A percentile compares a stretch with the other conserved stretches of the same genome.
These are phyloP conservation scores for Rostratula benghalensis DNA, from an alignment of 2,113 vertebrate genomes.

Conservation along the genomic window DNA sequence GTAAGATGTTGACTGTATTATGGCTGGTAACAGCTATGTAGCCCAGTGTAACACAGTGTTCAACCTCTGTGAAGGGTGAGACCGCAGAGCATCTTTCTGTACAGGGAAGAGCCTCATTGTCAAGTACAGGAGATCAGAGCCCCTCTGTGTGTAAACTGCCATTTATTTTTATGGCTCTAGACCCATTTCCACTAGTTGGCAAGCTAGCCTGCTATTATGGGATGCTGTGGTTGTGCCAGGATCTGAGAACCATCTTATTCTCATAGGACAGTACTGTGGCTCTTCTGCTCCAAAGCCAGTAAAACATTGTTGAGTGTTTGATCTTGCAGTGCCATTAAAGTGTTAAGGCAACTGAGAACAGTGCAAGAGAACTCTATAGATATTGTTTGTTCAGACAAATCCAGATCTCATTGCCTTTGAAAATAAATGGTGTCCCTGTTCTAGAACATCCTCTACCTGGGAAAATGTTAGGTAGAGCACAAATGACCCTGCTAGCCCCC, in stretches of 20 bases:
- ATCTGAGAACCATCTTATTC: neutral
- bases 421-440: neutral
- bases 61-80: neutral
- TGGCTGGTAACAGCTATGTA: neutral
- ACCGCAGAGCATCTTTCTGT: neutral
- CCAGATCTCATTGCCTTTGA: neutral
- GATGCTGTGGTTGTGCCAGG: neutral
- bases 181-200: neutral
- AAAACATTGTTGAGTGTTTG: neutral
- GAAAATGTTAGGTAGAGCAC: neutral
- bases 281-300: neutral
- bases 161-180: neutral
- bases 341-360: neutral
- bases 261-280: neutral
- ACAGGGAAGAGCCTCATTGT: neutral
- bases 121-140: neutral
- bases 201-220: neutral
- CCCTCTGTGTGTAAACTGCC: neutral
- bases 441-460: neutral
- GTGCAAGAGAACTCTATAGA: neutral
- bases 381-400: neutral
- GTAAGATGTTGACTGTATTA: neutral
- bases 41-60: neutral
- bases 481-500: neutral
- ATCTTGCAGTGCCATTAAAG: constrained; percentile 5